Conservation (phyloP, 2,113 vertebrate genomes). For the Theristicus caerulescens region DNA sequence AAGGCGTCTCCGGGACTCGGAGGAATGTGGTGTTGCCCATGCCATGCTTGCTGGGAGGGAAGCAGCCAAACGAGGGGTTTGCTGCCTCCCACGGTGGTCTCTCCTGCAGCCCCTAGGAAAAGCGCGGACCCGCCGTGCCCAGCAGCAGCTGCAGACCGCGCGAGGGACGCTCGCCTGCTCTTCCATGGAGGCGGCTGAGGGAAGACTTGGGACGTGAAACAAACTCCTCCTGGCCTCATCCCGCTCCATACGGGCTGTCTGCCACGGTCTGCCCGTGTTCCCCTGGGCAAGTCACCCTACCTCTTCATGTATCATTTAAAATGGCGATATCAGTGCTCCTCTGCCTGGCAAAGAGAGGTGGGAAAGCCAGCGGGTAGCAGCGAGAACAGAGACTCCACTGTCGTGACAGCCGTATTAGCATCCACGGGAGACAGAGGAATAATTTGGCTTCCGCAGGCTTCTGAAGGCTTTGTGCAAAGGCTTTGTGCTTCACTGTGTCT, state of each 20-base stretch:
- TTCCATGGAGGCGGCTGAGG: fast-evolving
- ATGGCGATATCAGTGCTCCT: neutral
- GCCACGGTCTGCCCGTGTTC: fast-evolving
- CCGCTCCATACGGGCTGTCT: fast-evolving
- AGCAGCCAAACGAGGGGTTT: neutral
- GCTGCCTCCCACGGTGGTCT: neutral
- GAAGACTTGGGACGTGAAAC: neutral
- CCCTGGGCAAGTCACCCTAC: neutral
- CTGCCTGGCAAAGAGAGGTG: neutral
- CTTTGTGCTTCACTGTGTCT: neutral
- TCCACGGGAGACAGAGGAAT: conserved; percentile 7
- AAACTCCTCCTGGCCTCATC: neutral
- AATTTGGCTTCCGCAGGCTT: neutral
- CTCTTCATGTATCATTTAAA: neutral
- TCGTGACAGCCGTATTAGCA: neutral
- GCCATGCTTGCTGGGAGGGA: neutral
- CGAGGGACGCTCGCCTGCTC: neutral
- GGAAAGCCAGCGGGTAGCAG: neutral
- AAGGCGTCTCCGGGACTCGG: fast-evolving
- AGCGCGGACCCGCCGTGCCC: neutral
- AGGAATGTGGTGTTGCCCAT: fast-evolving
- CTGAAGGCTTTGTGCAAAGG: neutral
- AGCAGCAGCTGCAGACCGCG: neutral
- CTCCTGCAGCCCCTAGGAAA: neutral
- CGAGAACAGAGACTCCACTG: neutral